Evolutionary conservation across 2,797 vertebrate genomes (phyloP).

Genomic region (Hemibagrus guttatus): DNA sequence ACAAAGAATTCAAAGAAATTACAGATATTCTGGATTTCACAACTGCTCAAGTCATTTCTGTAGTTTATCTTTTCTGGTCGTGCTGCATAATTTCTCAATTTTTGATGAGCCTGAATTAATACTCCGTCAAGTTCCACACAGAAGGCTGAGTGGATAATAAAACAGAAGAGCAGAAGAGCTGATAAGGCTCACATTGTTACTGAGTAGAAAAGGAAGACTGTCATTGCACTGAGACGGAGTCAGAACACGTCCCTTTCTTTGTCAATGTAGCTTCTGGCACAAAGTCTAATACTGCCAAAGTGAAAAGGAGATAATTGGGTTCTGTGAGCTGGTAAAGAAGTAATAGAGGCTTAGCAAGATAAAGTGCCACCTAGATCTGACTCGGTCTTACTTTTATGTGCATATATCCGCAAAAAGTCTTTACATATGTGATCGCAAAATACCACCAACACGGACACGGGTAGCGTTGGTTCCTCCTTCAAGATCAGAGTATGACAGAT

Average conservation of each 20-base stretch:
- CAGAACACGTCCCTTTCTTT: constrained; percentile 22
- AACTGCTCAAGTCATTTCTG: neutral
- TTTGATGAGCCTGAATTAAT: neutral
- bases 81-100: neutral
- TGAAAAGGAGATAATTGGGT: constrained; percentile 33
- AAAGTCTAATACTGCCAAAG: constrained; percentile 24
- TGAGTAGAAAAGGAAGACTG: neutral
- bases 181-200: constrained; percentile 1
- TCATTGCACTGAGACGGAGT: neutral
- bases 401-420: neutral
- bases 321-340: constrained; percentile 20
- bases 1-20: neutral
- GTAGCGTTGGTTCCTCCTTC: constrained; percentile 13
- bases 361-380: neutral
- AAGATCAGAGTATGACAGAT: constrained; percentile 47
- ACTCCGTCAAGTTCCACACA: neutral
- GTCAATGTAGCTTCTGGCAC: constrained; percentile 18
- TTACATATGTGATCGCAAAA: neutral
- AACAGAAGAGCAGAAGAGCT: neutral
- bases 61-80: neutral
- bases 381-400: neutral
- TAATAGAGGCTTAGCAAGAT: constrained; percentile 19
- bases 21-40: neutral
- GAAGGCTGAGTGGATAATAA: constrained; percentile 14
- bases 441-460: constrained; percentile 4